These are phyloP conservation scores for Melanostoma scalare DNA, from an alignment of 2,888 invertebrate genomes.

Conservation along the genomic window DNA sequence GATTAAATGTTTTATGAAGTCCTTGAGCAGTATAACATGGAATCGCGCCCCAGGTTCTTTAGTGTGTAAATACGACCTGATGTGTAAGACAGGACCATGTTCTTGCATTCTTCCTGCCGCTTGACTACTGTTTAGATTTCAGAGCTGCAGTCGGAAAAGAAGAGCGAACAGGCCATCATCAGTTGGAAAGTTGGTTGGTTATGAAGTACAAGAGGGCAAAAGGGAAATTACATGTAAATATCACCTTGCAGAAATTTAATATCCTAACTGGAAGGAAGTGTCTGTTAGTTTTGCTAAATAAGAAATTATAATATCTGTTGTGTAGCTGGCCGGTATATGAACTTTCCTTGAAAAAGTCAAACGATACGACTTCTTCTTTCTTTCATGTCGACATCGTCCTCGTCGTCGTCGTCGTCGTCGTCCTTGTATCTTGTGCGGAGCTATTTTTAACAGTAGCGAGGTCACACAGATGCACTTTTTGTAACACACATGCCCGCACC, in stretches of 20 bases:
- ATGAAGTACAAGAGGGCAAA: constrained; percentile 3
- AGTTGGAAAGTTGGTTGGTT: constrained; percentile 9
- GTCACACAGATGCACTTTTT: constrained; percentile 49
- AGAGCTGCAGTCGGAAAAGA: constrained; percentile 18
- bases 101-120: constrained; percentile 14
- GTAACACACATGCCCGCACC: constrained; percentile 30
- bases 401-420: constrained; percentile 1
- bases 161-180: background rate
- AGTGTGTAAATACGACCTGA: no score
- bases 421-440: constrained; percentile 3
- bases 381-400: background rate
- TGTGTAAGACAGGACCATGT: constrained; percentile 5
- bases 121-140: constrained; percentile 42
- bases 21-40: no score
- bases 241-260: constrained; percentile 69
- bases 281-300: constrained; percentile 72
- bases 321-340: constrained; percentile 24
- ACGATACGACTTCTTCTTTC: constrained; percentile 34
- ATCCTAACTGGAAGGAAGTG: constrained; percentile 68
- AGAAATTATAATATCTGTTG: constrained; percentile 68
- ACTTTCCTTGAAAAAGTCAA: constrained; percentile 31
- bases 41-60: no score
- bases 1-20: no score
- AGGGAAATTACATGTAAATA: constrained; percentile 65
- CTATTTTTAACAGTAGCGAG: constrained; percentile 32